These are phyloP conservation scores for Melanotaenia duboulayi DNA, from an alignment of 2,113 vertebrate genomes.

Conservation along the genomic window DNA sequence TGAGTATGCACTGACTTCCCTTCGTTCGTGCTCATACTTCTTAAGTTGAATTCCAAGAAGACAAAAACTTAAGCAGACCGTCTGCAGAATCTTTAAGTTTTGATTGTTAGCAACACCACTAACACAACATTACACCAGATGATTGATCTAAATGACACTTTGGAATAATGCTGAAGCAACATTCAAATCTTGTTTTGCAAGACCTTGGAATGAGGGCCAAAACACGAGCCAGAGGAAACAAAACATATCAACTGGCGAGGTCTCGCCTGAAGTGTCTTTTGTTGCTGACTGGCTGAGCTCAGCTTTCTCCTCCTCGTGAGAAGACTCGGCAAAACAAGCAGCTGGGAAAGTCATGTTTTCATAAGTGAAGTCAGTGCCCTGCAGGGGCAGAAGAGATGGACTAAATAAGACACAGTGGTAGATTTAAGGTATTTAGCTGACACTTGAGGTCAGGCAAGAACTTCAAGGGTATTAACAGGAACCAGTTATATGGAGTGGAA, in stretches of 20 bases:
- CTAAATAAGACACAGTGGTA: conserved; percentile 60
- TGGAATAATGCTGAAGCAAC: conserved; percentile 20
- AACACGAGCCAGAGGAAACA: conserved; percentile 66
- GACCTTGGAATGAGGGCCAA: conserved; percentile 59
- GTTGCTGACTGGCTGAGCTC: conserved; percentile 67
- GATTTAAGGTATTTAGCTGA: conserved; percentile 38
- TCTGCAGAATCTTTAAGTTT: not conserved
- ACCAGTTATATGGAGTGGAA: conserved; percentile 4
- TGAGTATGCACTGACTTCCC: conserved; percentile 84
- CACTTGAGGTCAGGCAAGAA: conserved; percentile 23
- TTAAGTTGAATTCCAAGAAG: not conserved
- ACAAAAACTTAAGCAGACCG: not conserved
- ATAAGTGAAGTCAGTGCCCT: conserved; percentile 73
- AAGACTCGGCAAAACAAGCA: conserved; percentile 75
- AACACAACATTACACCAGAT: not conserved
- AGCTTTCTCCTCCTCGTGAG: conserved; percentile 69
- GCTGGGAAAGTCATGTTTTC: conserved; percentile 76
- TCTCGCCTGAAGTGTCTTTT: conserved; percentile 55
- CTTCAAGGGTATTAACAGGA: conserved; percentile 27
- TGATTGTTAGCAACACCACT: not conserved
- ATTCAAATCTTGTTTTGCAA: conserved; percentile 58
- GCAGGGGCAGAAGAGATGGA: conserved; percentile 62
- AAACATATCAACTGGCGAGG: conserved; percentile 51
- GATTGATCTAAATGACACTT: conserved; percentile 7
- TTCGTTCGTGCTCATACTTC: not conserved